Percentiles rank a stretch among this genome's conserved stretches.
These are phyloP conservation scores for Dolichotis patagonum DNA, from an alignment of 2,113 vertebrate genomes.

Conservation along the genomic window DNA sequence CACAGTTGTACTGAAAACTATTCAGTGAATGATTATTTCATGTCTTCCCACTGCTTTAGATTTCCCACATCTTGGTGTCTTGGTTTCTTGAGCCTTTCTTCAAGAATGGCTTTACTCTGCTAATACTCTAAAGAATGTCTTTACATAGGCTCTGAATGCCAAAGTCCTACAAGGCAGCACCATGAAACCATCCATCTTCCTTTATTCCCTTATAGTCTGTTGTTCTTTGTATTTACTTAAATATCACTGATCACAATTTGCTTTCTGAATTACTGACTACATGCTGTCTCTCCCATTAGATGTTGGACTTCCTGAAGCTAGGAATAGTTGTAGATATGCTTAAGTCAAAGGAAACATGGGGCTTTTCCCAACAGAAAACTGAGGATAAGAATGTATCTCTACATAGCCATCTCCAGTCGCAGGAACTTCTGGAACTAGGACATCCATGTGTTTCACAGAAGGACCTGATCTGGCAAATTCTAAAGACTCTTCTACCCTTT, in stretches of 20 bases:
- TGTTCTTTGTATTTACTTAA: background rate
- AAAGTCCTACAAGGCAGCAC: background rate
- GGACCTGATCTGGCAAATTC: background rate
- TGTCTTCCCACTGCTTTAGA: background rate
- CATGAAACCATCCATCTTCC: background rate
- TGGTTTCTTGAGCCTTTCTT: background rate
- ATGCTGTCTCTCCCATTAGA: background rate
- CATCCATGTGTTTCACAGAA: background rate
- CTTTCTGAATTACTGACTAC: background rate
- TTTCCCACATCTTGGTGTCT: background rate
- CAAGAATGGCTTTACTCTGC: background rate
- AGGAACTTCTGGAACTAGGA: background rate
- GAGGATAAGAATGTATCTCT: background rate
- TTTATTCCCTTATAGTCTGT: background rate
- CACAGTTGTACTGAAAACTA: background rate
- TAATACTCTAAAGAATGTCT: background rate
- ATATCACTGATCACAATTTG: background rate
- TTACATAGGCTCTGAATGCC: background rate
- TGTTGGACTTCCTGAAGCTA: background rate
- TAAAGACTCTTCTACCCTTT: background rate
- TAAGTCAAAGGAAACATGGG: background rate
- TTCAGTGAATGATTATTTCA: background rate
- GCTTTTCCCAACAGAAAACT: background rate
- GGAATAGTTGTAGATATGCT: background rate
- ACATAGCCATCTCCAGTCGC: rapidly evolving